Evolutionary conservation across 1,140 invertebrate species (phyloP).

Genomic region (Leptopilina clavipes): DNA sequence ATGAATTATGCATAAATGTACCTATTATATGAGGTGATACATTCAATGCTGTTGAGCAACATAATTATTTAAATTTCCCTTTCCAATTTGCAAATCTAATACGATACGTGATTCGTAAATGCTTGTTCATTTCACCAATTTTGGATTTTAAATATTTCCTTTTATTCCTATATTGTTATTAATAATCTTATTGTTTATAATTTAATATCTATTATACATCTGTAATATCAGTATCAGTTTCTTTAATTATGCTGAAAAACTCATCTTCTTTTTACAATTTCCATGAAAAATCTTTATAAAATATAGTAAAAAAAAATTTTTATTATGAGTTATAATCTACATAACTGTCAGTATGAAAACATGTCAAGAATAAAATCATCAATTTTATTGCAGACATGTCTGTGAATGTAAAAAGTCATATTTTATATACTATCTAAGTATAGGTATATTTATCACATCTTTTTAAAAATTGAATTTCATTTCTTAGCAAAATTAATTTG

Average conservation of each 20-base stretch:
- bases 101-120: constrained; percentile 12
- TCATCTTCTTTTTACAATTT: too few species aligned
- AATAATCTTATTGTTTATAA: too few species aligned
- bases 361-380: constrained; percentile 18
- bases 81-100: constrained; percentile 20
- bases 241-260: too few species aligned
- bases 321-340: constrained; percentile 2
- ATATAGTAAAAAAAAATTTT: too few species aligned
- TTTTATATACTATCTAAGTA: too few species aligned
- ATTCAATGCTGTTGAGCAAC: constrained; percentile 33
- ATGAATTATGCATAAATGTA: constrained; percentile 33
- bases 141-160: background rate
- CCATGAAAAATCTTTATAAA: too few species aligned
- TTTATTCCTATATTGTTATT: background rate
- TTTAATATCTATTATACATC: too few species aligned
- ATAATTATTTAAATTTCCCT: constrained; percentile 32
- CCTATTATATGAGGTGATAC: constrained; percentile 34
- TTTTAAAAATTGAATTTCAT: background rate
- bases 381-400: constrained; percentile 29
- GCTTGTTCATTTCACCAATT: constrained; percentile 7
- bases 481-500: background rate
- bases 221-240: too few species aligned
- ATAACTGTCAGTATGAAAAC: constrained; percentile 2
- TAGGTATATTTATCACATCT: too few species aligned
- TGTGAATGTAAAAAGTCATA: too few species aligned